Percentiles rank a stretch among this genome's conserved stretches.
Evolutionary conservation across 2,113 vertebrate genomes (phyloP).

Genomic region (Ptyas mucosa): DNA sequence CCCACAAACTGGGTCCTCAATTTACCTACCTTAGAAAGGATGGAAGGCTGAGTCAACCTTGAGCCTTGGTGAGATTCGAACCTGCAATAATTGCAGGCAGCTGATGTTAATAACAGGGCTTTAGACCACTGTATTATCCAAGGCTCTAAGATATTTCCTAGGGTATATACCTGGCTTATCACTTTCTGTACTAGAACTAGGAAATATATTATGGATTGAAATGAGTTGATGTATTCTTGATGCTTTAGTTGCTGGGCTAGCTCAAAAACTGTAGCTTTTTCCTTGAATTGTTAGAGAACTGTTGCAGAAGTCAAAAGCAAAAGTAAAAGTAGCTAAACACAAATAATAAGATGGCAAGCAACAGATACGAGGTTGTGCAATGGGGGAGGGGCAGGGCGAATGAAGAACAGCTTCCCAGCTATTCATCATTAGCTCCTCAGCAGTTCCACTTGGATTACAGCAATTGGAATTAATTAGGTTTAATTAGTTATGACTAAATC

Average conservation of each 20-base stretch:
- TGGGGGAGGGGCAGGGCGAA: neutral
- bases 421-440: neutral
- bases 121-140: no score
- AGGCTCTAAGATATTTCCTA: no score
- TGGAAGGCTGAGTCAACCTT: no score
- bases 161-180: neutral
- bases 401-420: neutral
- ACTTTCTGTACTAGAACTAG: neutral
- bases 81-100: no score
- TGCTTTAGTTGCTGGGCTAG: neutral
- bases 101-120: no score
- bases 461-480: neutral
- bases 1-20: no score
- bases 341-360: neutral
- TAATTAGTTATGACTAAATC: neutral
- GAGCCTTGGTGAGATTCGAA: no score
- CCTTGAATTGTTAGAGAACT: neutral
- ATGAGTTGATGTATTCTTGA: neutral
- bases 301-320: neutral
- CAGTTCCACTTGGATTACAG: neutral
- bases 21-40: no score
- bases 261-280: neutral
- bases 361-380: neutral
- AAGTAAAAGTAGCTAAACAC: neutral
- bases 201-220: neutral